Evolutionary conservation across 2,113 vertebrate genomes (phyloP), one percentile per base, ranked within the genome.

Genomic region (Jaculus jaculus): DNA sequence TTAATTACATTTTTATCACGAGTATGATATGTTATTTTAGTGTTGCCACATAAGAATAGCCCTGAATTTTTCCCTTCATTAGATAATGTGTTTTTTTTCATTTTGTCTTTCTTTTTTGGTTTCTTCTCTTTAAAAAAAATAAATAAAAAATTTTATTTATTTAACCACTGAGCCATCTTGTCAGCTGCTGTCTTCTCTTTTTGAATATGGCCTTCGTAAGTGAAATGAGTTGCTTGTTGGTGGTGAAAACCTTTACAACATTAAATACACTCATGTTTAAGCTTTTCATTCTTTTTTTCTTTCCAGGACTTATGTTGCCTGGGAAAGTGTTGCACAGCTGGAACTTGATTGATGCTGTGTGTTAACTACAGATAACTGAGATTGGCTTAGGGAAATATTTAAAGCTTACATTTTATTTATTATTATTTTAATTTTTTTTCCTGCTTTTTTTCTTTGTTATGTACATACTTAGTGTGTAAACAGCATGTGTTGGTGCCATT

Each of bases 1-100:
- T 89, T 91, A 84, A 80, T 94, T 91, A 94, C 61, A 39, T 28
- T 82, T 87, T 94, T 87, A 79, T 93, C n/a, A 32, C 32, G 51
- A 54, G 39, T 63, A 69, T n/a, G 69, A 74, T 92, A 63, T 95
- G 28, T 77, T 69, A 34, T 93, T 92, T 73, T 78, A 90, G 65
- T 69, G 63, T 39, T 71, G 24, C 69, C 30, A 30, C 30, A 34
- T 86, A 84, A 91, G 65, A 82, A 86, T 54, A 54, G 15, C 32
- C 71, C 21, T 72, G 66, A 87, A 61, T 42, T 61, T 95, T 89
- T 37, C 5, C 26, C 24, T 71, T 6, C 51, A 6, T 81, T n/a
- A 85, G 7, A 26, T 60, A 39, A 30, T 79, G 21, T 23, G 17
- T 32, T 87, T 61, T 60, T 71, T 17, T 54, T 23, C 39, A 77